phyloP scores from a whole-genome alignment of 2,888 invertebrate species.

The Copidosoma aretas region DNA sequence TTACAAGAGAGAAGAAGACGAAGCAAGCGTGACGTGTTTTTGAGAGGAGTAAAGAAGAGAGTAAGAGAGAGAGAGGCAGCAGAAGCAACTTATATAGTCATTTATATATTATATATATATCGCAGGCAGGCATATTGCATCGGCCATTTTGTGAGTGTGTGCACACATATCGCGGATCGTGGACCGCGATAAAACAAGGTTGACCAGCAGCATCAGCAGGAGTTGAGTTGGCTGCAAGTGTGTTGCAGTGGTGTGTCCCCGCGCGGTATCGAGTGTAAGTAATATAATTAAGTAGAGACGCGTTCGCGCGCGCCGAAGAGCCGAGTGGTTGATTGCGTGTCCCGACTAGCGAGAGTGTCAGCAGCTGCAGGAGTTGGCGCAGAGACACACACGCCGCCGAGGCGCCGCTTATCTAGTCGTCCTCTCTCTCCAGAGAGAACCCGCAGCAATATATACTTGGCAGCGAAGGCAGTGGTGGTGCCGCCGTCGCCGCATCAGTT shows the following conservation, averaged over 20 bases:
- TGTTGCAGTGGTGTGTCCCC: constrained; percentile 4
- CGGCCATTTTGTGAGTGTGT: constrained; percentile 75
- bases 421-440: too few species aligned
- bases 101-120: constrained; percentile 58
- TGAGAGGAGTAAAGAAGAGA: too few species aligned
- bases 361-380: too few species aligned
- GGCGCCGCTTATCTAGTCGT: too few species aligned
- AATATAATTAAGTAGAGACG: too few species aligned
- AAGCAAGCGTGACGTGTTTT: constrained; percentile 69
- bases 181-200: constrained; percentile 1
- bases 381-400: too few species aligned
- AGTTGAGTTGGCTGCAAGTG: constrained; percentile 28
- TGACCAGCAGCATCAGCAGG: not conserved
- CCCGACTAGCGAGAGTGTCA: not conserved
- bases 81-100: too few species aligned
- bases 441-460: not conserved
- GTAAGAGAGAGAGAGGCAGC: constrained; percentile 65
- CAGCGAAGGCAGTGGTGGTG: not conserved
- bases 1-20: constrained; percentile 5
- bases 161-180: constrained; percentile 65
- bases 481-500: not conserved
- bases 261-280: not conserved
- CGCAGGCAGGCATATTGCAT: constrained; percentile 61
- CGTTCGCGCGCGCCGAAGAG: too few species aligned
- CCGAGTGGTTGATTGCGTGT: too few species aligned